Percentiles rank a stretch among this genome's conserved stretches.
Conservation (phyloP, 2,797 vertebrate species). For the Ptychadena robeensis region DNA sequence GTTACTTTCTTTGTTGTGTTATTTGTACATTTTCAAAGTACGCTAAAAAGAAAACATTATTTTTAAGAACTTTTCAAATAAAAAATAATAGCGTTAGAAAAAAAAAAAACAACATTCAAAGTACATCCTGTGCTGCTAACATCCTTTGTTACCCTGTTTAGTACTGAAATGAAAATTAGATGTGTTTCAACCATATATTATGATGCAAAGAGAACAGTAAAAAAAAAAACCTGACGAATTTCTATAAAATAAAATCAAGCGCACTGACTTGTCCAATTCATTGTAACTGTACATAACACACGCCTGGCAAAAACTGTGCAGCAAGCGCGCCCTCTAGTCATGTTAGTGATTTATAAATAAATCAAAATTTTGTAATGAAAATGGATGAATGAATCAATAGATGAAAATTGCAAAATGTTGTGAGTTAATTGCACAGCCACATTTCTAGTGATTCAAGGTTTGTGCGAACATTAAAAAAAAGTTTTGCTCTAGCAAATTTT, state of each 20-base stretch:
- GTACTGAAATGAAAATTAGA: constrained; percentile 30
- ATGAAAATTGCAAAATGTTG: no score
- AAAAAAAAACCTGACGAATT: background rate
- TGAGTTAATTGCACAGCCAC: no score
- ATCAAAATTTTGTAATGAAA: no score
- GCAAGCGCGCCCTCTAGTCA: background rate
- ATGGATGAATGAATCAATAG: no score
- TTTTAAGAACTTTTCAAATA: background rate
- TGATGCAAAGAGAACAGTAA: constrained; percentile 6
- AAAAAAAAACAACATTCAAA: background rate
- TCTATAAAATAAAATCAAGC: background rate
- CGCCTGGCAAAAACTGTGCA: background rate
- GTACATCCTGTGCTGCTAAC: background rate
- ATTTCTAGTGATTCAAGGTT: no score
- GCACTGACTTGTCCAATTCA: background rate
- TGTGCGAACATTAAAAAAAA: no score
- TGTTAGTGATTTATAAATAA: no score
- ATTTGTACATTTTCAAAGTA: background rate
- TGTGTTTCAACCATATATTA: constrained; percentile 14
- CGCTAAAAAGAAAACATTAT: background rate
- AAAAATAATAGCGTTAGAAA: background rate
- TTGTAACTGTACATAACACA: background rate
- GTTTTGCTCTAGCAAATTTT: no score
- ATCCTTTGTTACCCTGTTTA: background rate
- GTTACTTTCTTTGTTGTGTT: no score